phyloP scores from a whole-genome alignment of 2,113 vertebrate species.

The Gymnobelideus leadbeateri region DNA sequence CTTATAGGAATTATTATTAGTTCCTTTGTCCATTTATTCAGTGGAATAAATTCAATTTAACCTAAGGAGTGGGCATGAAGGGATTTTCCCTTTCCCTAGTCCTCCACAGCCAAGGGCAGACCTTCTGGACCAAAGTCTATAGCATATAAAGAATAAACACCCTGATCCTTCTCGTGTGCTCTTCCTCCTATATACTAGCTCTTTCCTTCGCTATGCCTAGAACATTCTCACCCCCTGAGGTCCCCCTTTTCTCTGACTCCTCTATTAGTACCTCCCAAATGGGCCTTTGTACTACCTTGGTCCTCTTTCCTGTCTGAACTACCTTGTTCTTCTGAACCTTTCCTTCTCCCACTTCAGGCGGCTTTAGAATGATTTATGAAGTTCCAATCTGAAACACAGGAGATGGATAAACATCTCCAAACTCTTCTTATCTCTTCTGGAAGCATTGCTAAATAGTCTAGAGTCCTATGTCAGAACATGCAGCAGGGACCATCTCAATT shows the following conservation, averaged over 20 bases:
- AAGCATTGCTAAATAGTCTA: neutral
- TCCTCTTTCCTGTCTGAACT: neutral
- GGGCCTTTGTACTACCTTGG: neutral
- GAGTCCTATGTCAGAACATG: neutral
- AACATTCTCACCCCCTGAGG: neutral
- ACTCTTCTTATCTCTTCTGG: constrained; percentile 21
- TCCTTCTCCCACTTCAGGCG: constrained; percentile 4
- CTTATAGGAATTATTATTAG: constrained; percentile 52
- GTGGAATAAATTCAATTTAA: neutral
- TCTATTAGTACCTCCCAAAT: neutral
- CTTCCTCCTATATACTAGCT: neutral
- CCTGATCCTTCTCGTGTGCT: neutral
- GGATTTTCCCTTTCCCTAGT: neutral
- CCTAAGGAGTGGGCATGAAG: neutral
- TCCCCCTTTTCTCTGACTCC: neutral
- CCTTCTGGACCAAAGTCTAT: neutral
- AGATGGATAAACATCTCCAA: constrained; percentile 44
- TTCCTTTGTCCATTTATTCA: constrained; percentile 58
- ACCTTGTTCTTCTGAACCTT: constrained; percentile 22
- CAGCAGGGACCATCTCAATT: neutral
- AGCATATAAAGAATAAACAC: neutral
- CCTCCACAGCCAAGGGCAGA: neutral
- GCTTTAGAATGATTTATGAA: constrained; percentile 38
- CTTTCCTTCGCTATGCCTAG: neutral
- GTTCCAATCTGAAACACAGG: constrained; percentile 51